These are phyloP conservation scores for Merluccius polli DNA, from an alignment of 2,797 vertebrate genomes.

Conservation along the genomic window DNA sequence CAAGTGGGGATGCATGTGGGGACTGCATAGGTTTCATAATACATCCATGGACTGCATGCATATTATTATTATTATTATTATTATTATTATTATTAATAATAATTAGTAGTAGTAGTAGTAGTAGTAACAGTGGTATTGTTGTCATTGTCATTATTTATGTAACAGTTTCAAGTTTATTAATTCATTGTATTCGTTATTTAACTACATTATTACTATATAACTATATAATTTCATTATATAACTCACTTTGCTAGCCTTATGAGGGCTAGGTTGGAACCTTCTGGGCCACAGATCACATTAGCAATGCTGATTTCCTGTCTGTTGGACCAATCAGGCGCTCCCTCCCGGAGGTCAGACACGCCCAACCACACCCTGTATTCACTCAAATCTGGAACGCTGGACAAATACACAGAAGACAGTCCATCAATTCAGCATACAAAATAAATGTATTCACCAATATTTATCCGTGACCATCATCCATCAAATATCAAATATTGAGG, in stretches of 20 bases:
- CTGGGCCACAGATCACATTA: slow-evolving; percentile 89
- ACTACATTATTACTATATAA: background rate
- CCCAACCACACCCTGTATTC: slow-evolving; percentile 93
- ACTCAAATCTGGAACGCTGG: slow-evolving; percentile 87
- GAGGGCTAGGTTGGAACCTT: slow-evolving; percentile 88
- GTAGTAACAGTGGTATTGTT: too few species aligned
- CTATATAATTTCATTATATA: background rate
- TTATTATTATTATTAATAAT: too few species aligned
- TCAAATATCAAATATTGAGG: background rate
- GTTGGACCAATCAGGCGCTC: slow-evolving; percentile 71
- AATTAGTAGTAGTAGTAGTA: too few species aligned
- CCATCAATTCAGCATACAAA: background rate
- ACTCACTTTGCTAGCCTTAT: slow-evolving; percentile 87
- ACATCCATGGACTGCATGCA: background rate
- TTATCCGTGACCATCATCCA: background rate
- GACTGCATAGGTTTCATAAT: background rate
- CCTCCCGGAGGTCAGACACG: slow-evolving; percentile 83
- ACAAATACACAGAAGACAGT: slow-evolving; percentile 12
- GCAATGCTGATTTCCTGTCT: slow-evolving; percentile 88
- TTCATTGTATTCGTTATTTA: too few species aligned
- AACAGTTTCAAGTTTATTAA: too few species aligned
- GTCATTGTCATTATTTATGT: background rate
- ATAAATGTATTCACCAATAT: background rate
- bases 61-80: too few species aligned
- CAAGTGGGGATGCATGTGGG: background rate